phyloP scores from a whole-genome alignment of 2,797 vertebrate genomes.

The Vireo griseus region DNA sequence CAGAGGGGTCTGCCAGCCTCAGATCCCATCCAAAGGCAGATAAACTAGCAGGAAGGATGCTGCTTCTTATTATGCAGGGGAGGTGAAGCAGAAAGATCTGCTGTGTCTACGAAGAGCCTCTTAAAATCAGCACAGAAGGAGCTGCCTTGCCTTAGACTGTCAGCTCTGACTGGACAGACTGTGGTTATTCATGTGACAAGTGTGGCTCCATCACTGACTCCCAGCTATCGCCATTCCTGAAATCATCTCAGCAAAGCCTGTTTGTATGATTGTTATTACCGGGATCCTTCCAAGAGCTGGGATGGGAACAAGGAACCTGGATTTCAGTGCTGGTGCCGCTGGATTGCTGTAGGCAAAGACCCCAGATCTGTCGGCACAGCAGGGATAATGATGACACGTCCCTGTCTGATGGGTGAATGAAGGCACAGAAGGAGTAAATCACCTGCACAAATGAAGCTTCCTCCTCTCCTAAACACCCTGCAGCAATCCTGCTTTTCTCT shows the following conservation, averaged over 20 bases:
- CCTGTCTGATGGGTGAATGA: neutral
- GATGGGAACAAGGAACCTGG: neutral
- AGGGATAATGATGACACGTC: neutral
- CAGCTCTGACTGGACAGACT: neutral
- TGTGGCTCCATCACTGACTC: neutral
- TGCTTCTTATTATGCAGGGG: neutral
- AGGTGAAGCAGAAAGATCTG: slow-evolving; percentile 22
- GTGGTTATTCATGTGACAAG: neutral
- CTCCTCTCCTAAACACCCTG: neutral
- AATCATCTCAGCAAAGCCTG: neutral
- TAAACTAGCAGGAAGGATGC: neutral
- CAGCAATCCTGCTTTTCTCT: neutral
- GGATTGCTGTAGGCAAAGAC: neutral
- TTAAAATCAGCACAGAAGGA: neutral
- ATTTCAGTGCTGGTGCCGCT: neutral
- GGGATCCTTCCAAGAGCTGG: neutral
- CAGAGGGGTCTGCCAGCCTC: neutral
- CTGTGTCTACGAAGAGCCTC: neutral
- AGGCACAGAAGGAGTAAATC: neutral
- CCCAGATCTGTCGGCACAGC: neutral
- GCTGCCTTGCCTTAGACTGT: neutral
- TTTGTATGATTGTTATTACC: neutral
- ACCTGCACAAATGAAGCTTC: neutral
- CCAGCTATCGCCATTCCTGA: neutral
- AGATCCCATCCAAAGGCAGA: neutral